Base-by-base conservation (phyloP, 2,113 vertebrate species). In the Heterotis niloticus region DNA sequence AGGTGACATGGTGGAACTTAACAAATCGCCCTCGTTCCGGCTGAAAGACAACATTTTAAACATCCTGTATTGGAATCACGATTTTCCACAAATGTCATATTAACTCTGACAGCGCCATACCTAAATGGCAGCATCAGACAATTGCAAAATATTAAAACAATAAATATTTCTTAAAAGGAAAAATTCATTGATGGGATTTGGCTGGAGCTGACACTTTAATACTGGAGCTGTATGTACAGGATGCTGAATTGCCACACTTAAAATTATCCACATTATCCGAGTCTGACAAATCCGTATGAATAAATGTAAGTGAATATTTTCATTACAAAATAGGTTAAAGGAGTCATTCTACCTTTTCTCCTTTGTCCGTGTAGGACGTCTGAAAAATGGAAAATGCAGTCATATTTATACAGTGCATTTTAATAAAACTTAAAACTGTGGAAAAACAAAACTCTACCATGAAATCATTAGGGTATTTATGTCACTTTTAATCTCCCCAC, bases 301-400 rank as follows among this genome's bases (percentile, higher is more conserved):
- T 10, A 77, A 51, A 23, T n/a, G 23, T 14, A 72, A 0, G 10
- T 20, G 52, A 51, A 34, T 51, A 18, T 18, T 77, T 14, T 52
- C 17, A 65, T 7, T 64, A 52, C 44, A 26, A 69, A 69, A 64
- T 57, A 51, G 13, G 59, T 56, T n/a, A n/a, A 78, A 78, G 59
- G 65, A 69, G 29, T 28, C 5, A 66, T 65, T 84, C 88, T 86
- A 94, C 94, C 92, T 94, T 94, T 84, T 93, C 91, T 17, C 93
- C 93, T 91, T 94, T 95, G 81, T 94, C 93, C 77, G 91, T 93
- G 88, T 95, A 94, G 85, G 87, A 88, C 0, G 94, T 94, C 93
- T 94, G 80, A 81, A 90, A 83, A 75, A 28, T 83, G 5, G 81
- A 26, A 76, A 66, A 79, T n/a, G 29, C 14, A 28, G 16, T 16